phyloP scores from a whole-genome alignment of 2,113 vertebrate species.

The Tychaedon coryphoeus region DNA sequence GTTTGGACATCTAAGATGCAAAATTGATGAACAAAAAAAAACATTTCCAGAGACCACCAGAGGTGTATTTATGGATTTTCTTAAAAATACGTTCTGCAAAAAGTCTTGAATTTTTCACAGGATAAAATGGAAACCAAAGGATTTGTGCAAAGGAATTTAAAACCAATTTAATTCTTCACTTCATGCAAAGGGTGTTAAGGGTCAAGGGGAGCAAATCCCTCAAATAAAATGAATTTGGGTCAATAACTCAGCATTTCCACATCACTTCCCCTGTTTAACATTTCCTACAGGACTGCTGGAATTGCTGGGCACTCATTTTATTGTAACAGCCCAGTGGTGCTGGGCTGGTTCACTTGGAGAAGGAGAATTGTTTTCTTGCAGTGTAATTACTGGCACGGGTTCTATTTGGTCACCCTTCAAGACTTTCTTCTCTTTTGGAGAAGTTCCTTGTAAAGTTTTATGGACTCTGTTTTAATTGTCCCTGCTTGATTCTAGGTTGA shows the following conservation, averaged over 20 bases:
- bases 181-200: neutral
- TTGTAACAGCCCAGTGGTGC: neutral
- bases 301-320: neutral
- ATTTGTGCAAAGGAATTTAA: neutral
- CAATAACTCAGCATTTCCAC: conserved; percentile 33
- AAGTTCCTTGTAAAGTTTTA: conserved; percentile 13
- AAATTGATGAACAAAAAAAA: neutral
- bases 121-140: neutral
- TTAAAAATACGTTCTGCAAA: neutral
- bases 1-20: neutral
- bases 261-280: neutral
- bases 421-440: conserved; percentile 25
- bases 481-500: neutral
- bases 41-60: neutral
- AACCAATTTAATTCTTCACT: neutral
- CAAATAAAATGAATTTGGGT: neutral
- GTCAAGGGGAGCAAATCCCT: conserved; percentile 7
- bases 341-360: neutral
- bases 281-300: neutral
- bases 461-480: neutral
- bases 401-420: conserved; percentile 16
- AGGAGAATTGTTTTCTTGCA: neutral
- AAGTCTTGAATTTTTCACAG: neutral
- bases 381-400: neutral
- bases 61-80: neutral